Conservation (phyloP, 35 echinoderm and acorn worm genomes). For the Apostichopus californicus region DNA sequence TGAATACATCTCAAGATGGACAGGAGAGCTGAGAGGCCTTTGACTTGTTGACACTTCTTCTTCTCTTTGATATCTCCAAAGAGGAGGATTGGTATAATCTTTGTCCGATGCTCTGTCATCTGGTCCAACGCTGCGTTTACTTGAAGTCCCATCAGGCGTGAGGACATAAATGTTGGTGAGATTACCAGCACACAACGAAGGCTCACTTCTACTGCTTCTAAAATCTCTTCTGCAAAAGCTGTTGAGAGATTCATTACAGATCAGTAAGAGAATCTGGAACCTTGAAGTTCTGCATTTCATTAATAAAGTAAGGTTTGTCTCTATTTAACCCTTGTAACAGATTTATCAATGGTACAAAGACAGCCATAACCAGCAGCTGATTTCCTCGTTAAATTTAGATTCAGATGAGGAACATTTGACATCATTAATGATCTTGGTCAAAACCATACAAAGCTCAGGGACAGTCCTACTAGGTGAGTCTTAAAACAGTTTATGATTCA, state of each 20-base stretch:
- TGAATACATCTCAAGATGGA: constrained; percentile 5
- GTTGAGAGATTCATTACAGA: background rate
- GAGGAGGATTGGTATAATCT: constrained; percentile 50
- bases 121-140: constrained; percentile 15
- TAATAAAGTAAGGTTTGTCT: background rate
- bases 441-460: too few relatives aligned
- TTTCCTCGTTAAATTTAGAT: too few relatives aligned
- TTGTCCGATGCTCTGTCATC: constrained; percentile 39
- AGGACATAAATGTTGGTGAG: constrained; percentile 30
- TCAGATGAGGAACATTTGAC: too few relatives aligned
- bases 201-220: constrained; percentile 42
- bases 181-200: constrained; percentile 31
- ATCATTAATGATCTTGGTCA: too few relatives aligned
- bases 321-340: background rate
- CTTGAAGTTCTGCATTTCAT: background rate
- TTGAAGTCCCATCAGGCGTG: constrained; percentile 39
- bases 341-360: too few relatives aligned
- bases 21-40: background rate
- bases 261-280: background rate
- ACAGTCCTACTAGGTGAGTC: too few relatives aligned
- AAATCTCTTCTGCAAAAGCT: constrained; percentile 49
- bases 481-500: too few relatives aligned
- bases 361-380: too few relatives aligned
- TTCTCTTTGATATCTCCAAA: constrained; percentile 31
- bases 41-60: background rate